phyloP scores from a whole-genome alignment of 2,888 invertebrate species.

The Anorthoa munda region DNA sequence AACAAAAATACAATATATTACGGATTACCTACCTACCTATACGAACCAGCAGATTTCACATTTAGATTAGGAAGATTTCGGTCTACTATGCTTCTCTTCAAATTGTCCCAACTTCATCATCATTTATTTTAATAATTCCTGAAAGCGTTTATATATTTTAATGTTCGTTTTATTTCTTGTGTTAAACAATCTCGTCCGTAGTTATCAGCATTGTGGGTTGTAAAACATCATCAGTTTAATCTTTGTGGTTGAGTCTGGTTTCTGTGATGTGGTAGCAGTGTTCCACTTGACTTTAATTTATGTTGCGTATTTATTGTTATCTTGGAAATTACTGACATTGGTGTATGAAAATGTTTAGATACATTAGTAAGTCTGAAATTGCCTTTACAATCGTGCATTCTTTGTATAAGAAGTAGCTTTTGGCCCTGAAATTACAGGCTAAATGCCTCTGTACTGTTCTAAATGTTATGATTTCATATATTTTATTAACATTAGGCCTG shows the following conservation, averaged over 20 bases:
- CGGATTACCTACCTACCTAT: too few species aligned
- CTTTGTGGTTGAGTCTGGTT: neutral
- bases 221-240: neutral
- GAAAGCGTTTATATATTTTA: conserved; percentile 16
- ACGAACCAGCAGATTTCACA: too few species aligned
- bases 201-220: neutral
- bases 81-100: neutral
- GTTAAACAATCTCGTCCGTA: neutral
- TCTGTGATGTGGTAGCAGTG: neutral
- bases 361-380: too few species aligned
- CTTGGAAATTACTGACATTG: neutral
- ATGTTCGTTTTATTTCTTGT: conserved; percentile 4
- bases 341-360: too few species aligned
- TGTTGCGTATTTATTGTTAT: neutral
- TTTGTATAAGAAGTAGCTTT: too few species aligned
- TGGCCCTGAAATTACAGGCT: too few species aligned
- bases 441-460: too few species aligned
- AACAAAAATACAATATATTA: too few species aligned
- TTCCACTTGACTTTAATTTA: neutral
- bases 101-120: neutral
- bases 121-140: neutral
- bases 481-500: too few species aligned
- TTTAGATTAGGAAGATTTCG: neutral
- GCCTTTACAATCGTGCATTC: too few species aligned
- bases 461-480: too few species aligned